phyloP scores from a whole-genome alignment of 2,797 vertebrate species.

The Falco naumanni region DNA sequence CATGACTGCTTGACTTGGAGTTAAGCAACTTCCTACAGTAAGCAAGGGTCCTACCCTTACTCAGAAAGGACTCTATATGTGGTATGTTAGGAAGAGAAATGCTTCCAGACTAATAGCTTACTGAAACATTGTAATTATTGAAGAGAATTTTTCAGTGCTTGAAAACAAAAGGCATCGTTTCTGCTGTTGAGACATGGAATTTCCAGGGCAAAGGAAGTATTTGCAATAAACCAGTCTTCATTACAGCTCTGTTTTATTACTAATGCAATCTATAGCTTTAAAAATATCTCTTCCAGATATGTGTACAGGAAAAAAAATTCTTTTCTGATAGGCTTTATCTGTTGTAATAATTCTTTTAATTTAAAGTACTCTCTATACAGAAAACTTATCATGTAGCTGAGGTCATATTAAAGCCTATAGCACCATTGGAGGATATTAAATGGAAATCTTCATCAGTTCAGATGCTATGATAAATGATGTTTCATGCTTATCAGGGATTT shows the following conservation, averaged over 20 bases:
- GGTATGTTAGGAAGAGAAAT: neutral
- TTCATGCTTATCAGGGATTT: slow-evolving; percentile 18
- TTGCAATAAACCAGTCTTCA: neutral
- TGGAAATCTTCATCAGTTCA: slow-evolving; percentile 48
- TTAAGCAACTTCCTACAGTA: neutral
- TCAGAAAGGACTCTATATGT: neutral
- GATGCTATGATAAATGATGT: slow-evolving; percentile 22
- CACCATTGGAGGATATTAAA: slow-evolving; percentile 35
- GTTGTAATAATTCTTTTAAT: neutral
- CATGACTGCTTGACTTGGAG: neutral
- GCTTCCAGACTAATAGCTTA: neutral
- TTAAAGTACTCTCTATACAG: neutral
- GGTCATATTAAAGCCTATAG: neutral
- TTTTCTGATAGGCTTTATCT: neutral
- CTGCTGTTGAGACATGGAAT: neutral
- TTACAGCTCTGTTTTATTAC: neutral
- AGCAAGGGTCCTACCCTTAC: neutral
- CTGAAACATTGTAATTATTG: neutral
- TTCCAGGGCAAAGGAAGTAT: neutral
- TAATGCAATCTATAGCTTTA: neutral
- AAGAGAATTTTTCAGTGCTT: neutral
- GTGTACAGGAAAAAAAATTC: neutral
- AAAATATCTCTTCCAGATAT: neutral
- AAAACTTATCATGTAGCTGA: neutral
- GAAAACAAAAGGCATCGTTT: neutral